These are phyloP conservation scores for Ferdinandea cuprea DNA, from an alignment of 2,888 invertebrate genomes.

Conservation along the genomic window DNA sequence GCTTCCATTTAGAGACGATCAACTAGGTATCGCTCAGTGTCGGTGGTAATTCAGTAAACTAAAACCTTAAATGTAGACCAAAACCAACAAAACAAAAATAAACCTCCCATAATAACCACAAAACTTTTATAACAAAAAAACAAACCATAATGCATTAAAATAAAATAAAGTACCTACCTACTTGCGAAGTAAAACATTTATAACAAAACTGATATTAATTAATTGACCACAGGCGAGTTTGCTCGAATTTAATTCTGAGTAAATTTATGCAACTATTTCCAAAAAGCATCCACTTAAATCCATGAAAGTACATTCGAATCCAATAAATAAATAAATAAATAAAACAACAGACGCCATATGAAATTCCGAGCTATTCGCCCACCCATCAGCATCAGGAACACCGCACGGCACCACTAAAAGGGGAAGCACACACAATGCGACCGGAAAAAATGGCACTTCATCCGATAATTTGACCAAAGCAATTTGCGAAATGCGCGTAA, in stretches of 20 bases:
- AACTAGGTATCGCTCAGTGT: no score
- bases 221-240: constrained; percentile 69
- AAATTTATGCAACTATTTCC: constrained; percentile 63
- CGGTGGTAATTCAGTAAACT: constrained; percentile 3
- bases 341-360: constrained; percentile 24
- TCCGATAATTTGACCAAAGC: constrained; percentile 76
- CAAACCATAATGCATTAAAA: constrained; percentile 32
- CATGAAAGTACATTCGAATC: constrained; percentile 33
- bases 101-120: not conserved
- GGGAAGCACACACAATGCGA: constrained; percentile 21
- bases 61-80: not conserved
- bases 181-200: not conserved
- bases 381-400: constrained; percentile 6
- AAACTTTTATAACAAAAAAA: constrained; percentile 8
- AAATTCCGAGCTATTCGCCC: constrained; percentile 19
- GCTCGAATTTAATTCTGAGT: constrained; percentile 51
- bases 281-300: constrained; percentile 28
- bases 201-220: constrained; percentile 49
- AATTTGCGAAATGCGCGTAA: constrained; percentile 75
- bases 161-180: constrained; percentile 34
- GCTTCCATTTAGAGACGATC: not conserved
- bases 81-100: constrained; percentile 3
- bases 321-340: constrained; percentile 21
- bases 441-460: constrained; percentile 69
- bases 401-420: constrained; percentile 24